Evolutionary conservation across 2,797 vertebrate genomes (phyloP).

Genomic region (Parambassis ranga): DNA sequence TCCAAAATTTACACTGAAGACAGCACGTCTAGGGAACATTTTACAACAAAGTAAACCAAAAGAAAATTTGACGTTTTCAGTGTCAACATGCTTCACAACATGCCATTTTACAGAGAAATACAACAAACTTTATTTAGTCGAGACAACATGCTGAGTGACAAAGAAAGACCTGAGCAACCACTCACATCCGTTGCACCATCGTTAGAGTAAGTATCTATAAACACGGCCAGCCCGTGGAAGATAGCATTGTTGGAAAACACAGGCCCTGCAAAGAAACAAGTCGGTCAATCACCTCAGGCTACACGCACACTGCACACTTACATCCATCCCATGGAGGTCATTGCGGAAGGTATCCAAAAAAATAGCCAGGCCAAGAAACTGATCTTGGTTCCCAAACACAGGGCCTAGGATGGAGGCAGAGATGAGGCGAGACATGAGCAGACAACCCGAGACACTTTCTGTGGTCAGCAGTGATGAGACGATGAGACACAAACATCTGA

Average conservation of each 20-base stretch:
- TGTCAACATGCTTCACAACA: slow-evolving; percentile 29
- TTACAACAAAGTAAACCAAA: neutral
- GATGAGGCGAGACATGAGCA: slow-evolving; percentile 62
- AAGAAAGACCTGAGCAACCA: slow-evolving; percentile 48
- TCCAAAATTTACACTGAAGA: neutral
- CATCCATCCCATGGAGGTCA: slow-evolving; percentile 84
- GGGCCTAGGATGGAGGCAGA: slow-evolving; percentile 80
- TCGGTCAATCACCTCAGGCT: slow-evolving; percentile 32
- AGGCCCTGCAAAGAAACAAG: slow-evolving; percentile 85
- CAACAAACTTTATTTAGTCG: neutral
- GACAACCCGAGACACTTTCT: slow-evolving; percentile 7
- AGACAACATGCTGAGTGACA: slow-evolving; percentile 45
- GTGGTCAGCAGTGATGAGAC: slow-evolving; percentile 11
- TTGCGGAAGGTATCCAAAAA: slow-evolving; percentile 87
- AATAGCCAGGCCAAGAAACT: slow-evolving; percentile 82
- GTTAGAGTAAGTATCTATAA: slow-evolving; percentile 97
- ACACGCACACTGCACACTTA: slow-evolving; percentile 70
- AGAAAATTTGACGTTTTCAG: neutral
- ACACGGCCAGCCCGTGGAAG: slow-evolving; percentile 93
- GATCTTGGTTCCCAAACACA: slow-evolving; percentile 83
- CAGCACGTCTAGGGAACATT: neutral
- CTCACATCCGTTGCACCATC: slow-evolving; percentile 94
- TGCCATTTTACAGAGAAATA: neutral
- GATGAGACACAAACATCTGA: neutral
- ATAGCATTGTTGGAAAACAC: slow-evolving; percentile 94